Evolutionary conservation across 1,140 invertebrate species (phyloP).

Genomic region (Drosophila arawakana): DNA sequence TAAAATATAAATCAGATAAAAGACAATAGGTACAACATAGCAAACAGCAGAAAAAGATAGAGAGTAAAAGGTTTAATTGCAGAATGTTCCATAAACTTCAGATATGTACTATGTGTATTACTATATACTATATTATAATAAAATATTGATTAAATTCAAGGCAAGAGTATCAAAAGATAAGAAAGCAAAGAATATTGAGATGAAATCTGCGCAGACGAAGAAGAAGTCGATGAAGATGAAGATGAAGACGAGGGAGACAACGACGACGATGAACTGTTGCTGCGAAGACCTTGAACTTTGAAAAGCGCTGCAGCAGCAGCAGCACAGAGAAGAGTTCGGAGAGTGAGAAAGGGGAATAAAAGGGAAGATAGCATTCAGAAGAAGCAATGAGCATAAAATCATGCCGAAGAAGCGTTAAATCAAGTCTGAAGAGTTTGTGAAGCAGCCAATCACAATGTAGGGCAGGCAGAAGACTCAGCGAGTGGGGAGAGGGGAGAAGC

Average conservation of each 20-base stretch:
- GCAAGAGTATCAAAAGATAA: constrained; percentile 18
- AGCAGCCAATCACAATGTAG: constrained; percentile 69
- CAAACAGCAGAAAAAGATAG: no score
- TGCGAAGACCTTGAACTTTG: constrained; percentile 74
- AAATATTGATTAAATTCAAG: not conserved
- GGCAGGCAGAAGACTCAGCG: constrained; percentile 46
- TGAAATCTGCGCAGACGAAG: constrained; percentile 52
- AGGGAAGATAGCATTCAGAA: constrained; percentile 40
- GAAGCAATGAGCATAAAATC: constrained; percentile 38
- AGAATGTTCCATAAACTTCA: no score
- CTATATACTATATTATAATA: not conserved
- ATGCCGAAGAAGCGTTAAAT: constrained; percentile 48
- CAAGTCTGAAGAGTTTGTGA: constrained; percentile 22
- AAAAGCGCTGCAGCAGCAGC: constrained; percentile 30
- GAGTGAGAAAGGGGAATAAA: constrained; percentile 10
- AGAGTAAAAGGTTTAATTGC: no score
- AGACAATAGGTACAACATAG: not conserved
- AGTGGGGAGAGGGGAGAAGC: not conserved
- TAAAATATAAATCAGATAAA: no score
- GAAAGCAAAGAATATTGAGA: constrained; percentile 51
- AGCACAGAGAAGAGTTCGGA: not conserved
- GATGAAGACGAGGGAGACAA: constrained; percentile 22
- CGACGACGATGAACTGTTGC: constrained; percentile 38
- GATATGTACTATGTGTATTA: not conserved
- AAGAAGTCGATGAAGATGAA: constrained; percentile 7